Conservation (phyloP, 2,888 invertebrate species). For the Tryphoninae sp. region DNA sequence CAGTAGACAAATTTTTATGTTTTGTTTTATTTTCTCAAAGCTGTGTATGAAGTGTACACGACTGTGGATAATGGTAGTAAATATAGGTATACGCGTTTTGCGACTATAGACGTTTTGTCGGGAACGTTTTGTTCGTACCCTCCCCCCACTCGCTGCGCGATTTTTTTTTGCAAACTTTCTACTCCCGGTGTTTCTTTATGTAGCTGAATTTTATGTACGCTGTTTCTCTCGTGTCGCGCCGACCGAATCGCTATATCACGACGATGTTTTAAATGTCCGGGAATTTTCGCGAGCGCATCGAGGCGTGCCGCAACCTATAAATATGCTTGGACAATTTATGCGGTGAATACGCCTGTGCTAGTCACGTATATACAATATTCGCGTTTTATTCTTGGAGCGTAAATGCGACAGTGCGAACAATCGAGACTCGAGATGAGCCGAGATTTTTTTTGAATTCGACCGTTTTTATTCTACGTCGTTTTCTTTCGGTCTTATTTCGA, state of each 20-base stretch:
- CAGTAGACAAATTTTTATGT: constrained; percentile 20
- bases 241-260: not conserved
- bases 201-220: not conserved
- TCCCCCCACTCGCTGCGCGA: not conserved
- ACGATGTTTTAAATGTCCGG: not conserved
- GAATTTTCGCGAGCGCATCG: not conserved
- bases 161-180: not conserved
- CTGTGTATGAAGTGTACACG: constrained; percentile 34
- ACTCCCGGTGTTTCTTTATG: not conserved
- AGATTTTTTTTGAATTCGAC: no score
- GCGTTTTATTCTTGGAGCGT: no score
- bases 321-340: no score
- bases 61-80: constrained; percentile 26
- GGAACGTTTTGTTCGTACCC: not conserved
- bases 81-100: not conserved
- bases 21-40: constrained; percentile 16
- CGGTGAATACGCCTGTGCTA: no score
- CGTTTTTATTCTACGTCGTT: no score
- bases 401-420: no score
- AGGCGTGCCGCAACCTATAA: not conserved
- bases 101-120: not conserved
- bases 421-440: no score
- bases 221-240: not conserved
- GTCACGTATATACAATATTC: no score
- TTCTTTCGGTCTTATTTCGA: no score